These are phyloP conservation scores for Stenurella melanura DNA, from an alignment of 2,888 invertebrate species.

Conservation along the genomic window DNA sequence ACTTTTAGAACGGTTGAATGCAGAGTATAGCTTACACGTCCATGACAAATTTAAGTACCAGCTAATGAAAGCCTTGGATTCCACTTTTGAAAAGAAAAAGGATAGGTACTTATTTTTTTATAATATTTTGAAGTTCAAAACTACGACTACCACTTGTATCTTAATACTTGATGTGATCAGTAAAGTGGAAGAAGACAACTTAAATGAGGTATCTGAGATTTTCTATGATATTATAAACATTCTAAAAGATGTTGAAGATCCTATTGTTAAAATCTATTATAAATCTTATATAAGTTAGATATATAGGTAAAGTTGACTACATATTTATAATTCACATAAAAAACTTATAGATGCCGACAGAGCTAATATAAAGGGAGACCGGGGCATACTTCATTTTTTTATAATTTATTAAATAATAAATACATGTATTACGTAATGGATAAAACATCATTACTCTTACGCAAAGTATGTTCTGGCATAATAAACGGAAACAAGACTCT, in stretches of 20 bases:
- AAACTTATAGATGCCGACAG: too few relatives aligned
- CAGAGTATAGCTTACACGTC: slow-evolving; percentile 30
- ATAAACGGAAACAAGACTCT: too few relatives aligned
- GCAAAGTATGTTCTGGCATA: too few relatives aligned
- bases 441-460: too few relatives aligned
- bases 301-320: neutral
- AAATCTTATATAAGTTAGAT: neutral
- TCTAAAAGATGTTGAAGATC: slow-evolving; percentile 25
- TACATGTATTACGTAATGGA: too few relatives aligned
- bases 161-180: slow-evolving; percentile 37
- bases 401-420: too few relatives aligned
- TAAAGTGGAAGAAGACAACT: neutral
- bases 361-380: too few relatives aligned
- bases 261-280: slow-evolving; percentile 33
- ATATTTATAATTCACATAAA: too few relatives aligned
- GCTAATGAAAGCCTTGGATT: neutral
- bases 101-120: slow-evolving; percentile 35
- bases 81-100: neutral
- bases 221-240: slow-evolving; percentile 6
- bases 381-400: too few relatives aligned
- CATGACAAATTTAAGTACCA: slow-evolving; percentile 32
- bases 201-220: neutral
- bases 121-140: slow-evolving; percentile 40
- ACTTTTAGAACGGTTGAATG: slow-evolving; percentile 12
- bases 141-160: slow-evolving; percentile 37